These are phyloP conservation scores for Chromobotia macracanthus DNA, from an alignment of 2,797 vertebrate genomes.

Conservation along the genomic window DNA sequence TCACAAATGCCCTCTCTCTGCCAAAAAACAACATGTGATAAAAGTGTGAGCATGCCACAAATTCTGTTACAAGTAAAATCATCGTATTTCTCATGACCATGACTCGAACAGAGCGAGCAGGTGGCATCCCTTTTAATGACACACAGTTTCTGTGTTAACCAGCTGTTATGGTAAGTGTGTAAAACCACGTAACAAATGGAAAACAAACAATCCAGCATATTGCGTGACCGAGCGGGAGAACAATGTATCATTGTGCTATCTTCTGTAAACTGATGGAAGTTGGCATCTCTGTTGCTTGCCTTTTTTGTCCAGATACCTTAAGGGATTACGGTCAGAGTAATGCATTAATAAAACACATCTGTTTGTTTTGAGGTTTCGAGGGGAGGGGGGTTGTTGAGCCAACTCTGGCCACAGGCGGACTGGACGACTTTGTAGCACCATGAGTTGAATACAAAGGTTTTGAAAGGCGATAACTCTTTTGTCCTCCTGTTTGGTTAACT, in stretches of 20 bases:
- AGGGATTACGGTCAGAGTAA: conserved; percentile 49
- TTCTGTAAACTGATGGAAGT: conserved; percentile 62
- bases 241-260: conserved; percentile 60
- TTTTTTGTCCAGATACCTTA: conserved; percentile 50
- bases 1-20: conserved; percentile 11
- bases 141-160: conserved; percentile 34
- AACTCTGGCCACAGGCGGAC: conserved; percentile 27
- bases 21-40: conserved; percentile 35
- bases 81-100: conserved; percentile 26
- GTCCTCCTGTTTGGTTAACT: neutral
- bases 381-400: conserved; percentile 41
- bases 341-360: conserved; percentile 60
- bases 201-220: conserved; percentile 49
- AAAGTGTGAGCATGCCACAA: neutral
- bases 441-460: conserved; percentile 16
- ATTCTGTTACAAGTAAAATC: neutral
- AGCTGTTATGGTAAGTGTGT: conserved; percentile 31
- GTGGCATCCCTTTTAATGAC: conserved; percentile 56
- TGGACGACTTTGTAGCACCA: conserved; percentile 22
- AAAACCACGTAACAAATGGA: conserved; percentile 46
- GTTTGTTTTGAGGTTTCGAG: conserved; percentile 44
- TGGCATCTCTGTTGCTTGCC: conserved; percentile 53
- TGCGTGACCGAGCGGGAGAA: conserved; percentile 46
- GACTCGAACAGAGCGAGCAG: conserved; percentile 55
- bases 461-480: conserved; percentile 7